Percentiles rank a stretch among this genome's conserved stretches.
Conservation (phyloP, 1,140 invertebrate genomes). For the Drosophila ohnishii region DNA sequence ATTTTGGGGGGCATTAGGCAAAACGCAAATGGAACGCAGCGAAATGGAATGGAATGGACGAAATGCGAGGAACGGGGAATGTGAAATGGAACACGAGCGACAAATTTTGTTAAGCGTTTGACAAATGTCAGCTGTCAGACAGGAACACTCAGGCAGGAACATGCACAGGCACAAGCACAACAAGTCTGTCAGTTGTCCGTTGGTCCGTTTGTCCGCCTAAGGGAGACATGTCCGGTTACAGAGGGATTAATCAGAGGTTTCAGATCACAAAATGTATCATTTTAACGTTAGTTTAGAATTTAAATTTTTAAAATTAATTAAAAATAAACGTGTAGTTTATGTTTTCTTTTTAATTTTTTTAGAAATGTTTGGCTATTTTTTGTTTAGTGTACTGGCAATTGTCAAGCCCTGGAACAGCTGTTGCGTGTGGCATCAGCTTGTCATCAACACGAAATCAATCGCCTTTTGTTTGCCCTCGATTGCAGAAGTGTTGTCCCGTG, state of each 20-base stretch:
- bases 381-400: neutral
- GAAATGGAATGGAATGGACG: conserved; percentile 18
- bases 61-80: neutral
- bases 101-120: conserved; percentile 79
- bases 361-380: no score
- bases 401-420: conserved; percentile 31
- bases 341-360: neutral
- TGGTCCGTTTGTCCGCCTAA: conserved; percentile 2
- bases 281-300: neutral
- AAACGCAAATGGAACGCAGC: conserved; percentile 31
- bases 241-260: neutral
- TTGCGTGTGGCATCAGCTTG: conserved; percentile 47
- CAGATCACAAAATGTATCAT: neutral
- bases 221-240: conserved; percentile 1
- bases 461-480: conserved; percentile 56
- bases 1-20: conserved; percentile 40
- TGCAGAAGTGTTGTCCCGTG: conserved; percentile 27
- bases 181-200: conserved; percentile 20
- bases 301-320: no score
- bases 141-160: conserved; percentile 22
- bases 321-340: neutral
- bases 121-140: conserved; percentile 82
- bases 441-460: conserved; percentile 63
- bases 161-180: conserved; percentile 41
- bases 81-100: conserved; percentile 41